phyloP scores from a whole-genome alignment of 2,888 invertebrate species.

The Mythimna pallens region DNA sequence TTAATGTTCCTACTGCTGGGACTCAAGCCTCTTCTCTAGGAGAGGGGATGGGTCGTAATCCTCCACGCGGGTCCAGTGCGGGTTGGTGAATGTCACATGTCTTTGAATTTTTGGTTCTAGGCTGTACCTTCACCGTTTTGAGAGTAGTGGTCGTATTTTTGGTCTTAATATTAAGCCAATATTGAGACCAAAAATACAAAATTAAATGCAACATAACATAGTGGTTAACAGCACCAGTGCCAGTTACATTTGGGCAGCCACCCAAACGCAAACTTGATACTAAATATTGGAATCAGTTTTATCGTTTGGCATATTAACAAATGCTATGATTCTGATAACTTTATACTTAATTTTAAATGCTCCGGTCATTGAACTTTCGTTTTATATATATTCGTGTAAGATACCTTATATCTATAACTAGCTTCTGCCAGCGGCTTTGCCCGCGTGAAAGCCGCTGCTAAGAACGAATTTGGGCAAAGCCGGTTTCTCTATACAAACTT shows the following conservation, averaged over 20 bases:
- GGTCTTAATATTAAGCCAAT: neutral
- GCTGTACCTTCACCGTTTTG: too few relatives aligned
- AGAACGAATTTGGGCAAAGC: too few relatives aligned
- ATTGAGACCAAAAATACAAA: conserved; percentile 1
- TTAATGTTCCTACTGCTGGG: too few relatives aligned
- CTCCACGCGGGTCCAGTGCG: too few relatives aligned
- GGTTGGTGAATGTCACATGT: too few relatives aligned
- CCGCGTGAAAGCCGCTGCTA: too few relatives aligned
- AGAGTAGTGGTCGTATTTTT: too few relatives aligned
- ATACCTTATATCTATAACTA: neutral
- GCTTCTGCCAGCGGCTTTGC: too few relatives aligned
- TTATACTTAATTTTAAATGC: conserved; percentile 21
- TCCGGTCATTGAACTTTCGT: neutral
- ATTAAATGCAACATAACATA: neutral
- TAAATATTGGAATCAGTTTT: conserved; percentile 40
- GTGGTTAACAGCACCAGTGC: conserved; percentile 39
- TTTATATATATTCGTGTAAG: neutral
- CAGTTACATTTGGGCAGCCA: conserved; percentile 49
- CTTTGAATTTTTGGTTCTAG: too few relatives aligned
- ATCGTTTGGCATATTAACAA: conserved; percentile 39
- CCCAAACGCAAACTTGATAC: conserved; percentile 45
- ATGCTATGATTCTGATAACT: conserved; percentile 23
- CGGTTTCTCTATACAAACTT: too few relatives aligned
- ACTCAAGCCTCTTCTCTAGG: too few relatives aligned
- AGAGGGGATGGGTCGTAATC: too few relatives aligned